Evolutionary conservation across 1,140 invertebrate species (phyloP).

Genomic region (Brachionus manjavacas): DNA sequence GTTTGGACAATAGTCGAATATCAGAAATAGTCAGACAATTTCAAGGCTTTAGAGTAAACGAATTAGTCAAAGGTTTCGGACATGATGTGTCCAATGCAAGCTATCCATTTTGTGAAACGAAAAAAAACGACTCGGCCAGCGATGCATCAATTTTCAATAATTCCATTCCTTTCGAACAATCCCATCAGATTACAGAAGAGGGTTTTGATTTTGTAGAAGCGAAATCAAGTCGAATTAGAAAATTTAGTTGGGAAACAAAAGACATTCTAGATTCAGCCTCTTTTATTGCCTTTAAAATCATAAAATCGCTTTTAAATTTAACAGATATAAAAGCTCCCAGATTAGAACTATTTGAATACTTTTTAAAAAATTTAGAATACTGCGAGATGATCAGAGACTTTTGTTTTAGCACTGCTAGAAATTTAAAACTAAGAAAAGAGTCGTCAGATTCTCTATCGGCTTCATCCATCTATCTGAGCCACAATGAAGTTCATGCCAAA

Average conservation of each 20-base stretch:
- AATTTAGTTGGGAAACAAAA: conserved; percentile 18
- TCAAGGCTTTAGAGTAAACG: not conserved
- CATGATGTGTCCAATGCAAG: not conserved
- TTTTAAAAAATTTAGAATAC: conserved; percentile 1
- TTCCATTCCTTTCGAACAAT: not conserved
- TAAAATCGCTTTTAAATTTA: not conserved
- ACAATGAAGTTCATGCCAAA: not conserved
- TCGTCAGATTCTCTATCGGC: not conserved
- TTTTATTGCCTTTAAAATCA: not conserved
- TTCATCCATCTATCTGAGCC: conserved; percentile 17
- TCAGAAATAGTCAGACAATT: not conserved
- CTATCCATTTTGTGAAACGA: not conserved
- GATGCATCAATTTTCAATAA: not conserved
- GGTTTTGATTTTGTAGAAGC: not conserved
- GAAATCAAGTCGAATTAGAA: not conserved
- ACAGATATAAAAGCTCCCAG: not conserved
- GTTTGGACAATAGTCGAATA: not conserved
- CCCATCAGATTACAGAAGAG: not conserved
- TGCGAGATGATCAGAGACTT: not conserved
- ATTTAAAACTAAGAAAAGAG: not conserved
- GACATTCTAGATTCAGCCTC: not conserved
- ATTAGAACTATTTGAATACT: not conserved
- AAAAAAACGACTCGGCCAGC: not conserved
- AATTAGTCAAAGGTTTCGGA: not conserved
- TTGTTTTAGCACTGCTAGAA: not conserved